Base-by-base conservation (phyloP, 2,888 invertebrate species). In the Antitype chi region DNA sequence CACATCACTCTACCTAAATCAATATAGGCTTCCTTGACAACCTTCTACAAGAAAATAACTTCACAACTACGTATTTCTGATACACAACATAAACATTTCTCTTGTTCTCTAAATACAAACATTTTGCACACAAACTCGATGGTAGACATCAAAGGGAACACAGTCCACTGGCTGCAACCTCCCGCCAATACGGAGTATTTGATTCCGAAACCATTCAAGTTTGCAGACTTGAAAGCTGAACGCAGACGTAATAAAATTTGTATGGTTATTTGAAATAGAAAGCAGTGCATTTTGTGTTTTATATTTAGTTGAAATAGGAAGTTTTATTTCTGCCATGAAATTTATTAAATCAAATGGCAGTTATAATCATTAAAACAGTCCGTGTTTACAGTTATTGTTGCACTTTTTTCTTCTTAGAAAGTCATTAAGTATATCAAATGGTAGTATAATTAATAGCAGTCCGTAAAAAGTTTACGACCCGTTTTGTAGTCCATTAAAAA, bases 131-230 rank as follows among this genome's bases (percentile, higher is more conserved):
- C n/a, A 67, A 55, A 32, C 20, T 53, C 38, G 25, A 23, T 57
- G 13, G 20, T 11, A 15, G n/a, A 55, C 69, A 38, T 84, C 84
- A 84, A 84, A 83, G 74, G 57, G 25, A 38, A 8, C 75, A 75
- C 72, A 63, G 80, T 63, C 84, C 72, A 69, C 68, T 71, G 73
- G 43, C 49, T 60, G 60, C 15, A 23, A 20, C n/a, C 49, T 15
- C 70, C 57, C 38, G 59, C 57, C 64, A 62, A 71, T 79, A 53
- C 62, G 23, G 28, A 72, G 57, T 81, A 84, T 84, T 83, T 84
- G 68, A 84, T 81, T 77, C 69, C 28, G 69, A 59, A 83, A 53
- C 71, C 69, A 74, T 84, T 84, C 81, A 43, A 77, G 78, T 77
- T 78, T 72, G 53, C 59, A 68, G 13, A 74, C 74, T 70, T 23